These are phyloP conservation scores for Byasa hedistus DNA, from an alignment of 2,888 invertebrate genomes.

Conservation along the genomic window DNA sequence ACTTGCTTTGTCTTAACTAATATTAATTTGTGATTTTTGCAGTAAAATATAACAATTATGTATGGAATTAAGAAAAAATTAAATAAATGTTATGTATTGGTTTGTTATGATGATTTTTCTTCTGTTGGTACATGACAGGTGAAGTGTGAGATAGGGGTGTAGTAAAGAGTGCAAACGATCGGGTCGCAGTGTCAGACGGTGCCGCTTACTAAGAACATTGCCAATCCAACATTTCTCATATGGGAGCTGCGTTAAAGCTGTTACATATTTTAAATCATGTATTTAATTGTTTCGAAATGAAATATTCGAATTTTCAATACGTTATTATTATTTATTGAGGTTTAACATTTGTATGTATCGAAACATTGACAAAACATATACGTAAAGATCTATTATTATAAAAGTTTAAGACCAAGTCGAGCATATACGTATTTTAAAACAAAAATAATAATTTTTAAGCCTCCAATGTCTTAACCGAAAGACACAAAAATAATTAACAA, in stretches of 20 bases:
- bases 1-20: no score
- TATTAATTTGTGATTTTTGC: no score
- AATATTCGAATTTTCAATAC: background rate
- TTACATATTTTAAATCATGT: slow-evolving; percentile 30
- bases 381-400: no score
- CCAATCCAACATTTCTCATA: slow-evolving; percentile 61
- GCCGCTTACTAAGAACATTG: slow-evolving; percentile 62
- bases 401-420: no score
- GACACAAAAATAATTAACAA: no score
- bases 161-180: slow-evolving; percentile 78
- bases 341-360: no score
- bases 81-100: background rate
- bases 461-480: no score
- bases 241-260: slow-evolving; percentile 32
- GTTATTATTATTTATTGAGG: background rate
- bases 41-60: no score
- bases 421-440: no score
- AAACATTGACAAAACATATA: no score
- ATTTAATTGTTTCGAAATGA: background rate
- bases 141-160: slow-evolving; percentile 72
- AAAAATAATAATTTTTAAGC: no score
- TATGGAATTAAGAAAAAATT: background rate
- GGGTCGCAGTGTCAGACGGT: slow-evolving; percentile 66
- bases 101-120: slow-evolving; percentile 1
- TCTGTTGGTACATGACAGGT: slow-evolving; percentile 49